A percentile compares a stretch with the other conserved stretches of the same genome.
Evolutionary conservation across 2,888 invertebrate species (phyloP).

Genomic region (Venusia cambrica): DNA sequence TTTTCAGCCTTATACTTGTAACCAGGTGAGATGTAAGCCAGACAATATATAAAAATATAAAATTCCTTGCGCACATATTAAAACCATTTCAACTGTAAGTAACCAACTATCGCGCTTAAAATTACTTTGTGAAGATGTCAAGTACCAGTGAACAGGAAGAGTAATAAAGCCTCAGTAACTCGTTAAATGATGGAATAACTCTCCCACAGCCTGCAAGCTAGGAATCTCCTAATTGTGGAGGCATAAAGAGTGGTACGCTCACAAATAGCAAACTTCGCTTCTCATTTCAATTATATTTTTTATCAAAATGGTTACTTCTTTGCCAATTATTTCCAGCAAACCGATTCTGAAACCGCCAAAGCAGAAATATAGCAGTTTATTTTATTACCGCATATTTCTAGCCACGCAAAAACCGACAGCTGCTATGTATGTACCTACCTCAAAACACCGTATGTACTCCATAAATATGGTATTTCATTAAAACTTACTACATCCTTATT

Average conservation of each 20-base stretch:
- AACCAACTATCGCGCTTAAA: conserved; percentile 15
- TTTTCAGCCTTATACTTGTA: no score
- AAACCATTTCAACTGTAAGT: conserved; percentile 10
- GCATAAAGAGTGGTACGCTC: conserved; percentile 35
- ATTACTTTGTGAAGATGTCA: conserved; percentile 35
- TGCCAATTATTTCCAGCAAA: neutral
- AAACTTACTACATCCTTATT: no score
- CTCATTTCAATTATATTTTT: conserved; percentile 18
- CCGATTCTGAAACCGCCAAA: neutral
- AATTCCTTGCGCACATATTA: conserved; percentile 1
- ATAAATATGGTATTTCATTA: no score
- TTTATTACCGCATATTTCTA: no score
- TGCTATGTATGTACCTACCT: no score
- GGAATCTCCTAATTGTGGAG: conserved; percentile 58
- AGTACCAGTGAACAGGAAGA: conserved; percentile 31
- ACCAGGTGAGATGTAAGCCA: no score
- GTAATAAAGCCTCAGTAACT: conserved; percentile 33
- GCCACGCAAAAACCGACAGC: no score
- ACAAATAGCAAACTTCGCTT: conserved; percentile 20
- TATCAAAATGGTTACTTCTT: neutral
- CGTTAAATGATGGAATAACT: conserved; percentile 52
- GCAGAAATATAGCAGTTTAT: conserved; percentile 1
- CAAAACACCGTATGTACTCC: no score
- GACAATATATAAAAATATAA: conserved; percentile 5
- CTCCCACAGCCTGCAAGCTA: conserved; percentile 59